These are phyloP conservation scores for Amniataba percoides DNA, from an alignment of 2,797 vertebrate genomes.

Conservation along the genomic window DNA sequence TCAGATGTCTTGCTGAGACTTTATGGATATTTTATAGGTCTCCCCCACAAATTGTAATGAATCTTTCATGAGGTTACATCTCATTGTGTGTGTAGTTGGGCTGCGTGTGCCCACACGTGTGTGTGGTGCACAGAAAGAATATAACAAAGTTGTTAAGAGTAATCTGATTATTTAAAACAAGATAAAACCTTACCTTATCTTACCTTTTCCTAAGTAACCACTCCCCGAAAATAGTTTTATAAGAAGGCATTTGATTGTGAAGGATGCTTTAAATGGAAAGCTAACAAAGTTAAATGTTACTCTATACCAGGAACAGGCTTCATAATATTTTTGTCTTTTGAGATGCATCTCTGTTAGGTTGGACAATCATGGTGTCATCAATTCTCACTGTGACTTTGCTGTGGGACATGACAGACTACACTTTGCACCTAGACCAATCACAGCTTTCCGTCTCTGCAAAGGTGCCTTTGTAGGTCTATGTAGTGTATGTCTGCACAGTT, in stretches of 20 bases:
- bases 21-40: slow-evolving; percentile 77
- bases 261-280: background rate
- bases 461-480: background rate
- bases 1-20: slow-evolving; percentile 61
- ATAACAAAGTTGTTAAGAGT: background rate
- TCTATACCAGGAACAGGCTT: background rate
- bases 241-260: background rate
- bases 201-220: background rate
- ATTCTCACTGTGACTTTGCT: too few species aligned
- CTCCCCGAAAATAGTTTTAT: background rate
- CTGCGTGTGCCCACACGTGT: background rate
- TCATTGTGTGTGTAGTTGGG: slow-evolving; percentile 37
- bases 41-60: slow-evolving; percentile 60
- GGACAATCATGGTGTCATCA: too few species aligned
- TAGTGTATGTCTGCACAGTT: too few species aligned
- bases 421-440: background rate
- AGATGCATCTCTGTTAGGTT: background rate
- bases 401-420: too few species aligned
- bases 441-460: background rate
- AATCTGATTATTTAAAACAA: slow-evolving; percentile 24
- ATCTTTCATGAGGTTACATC: slow-evolving; percentile 71
- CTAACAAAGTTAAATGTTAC: background rate
- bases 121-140: background rate
- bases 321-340: background rate
- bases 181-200: background rate